Conservation (phyloP, 1,140 invertebrate genomes). For the Trachymyrmex cornetzi region DNA sequence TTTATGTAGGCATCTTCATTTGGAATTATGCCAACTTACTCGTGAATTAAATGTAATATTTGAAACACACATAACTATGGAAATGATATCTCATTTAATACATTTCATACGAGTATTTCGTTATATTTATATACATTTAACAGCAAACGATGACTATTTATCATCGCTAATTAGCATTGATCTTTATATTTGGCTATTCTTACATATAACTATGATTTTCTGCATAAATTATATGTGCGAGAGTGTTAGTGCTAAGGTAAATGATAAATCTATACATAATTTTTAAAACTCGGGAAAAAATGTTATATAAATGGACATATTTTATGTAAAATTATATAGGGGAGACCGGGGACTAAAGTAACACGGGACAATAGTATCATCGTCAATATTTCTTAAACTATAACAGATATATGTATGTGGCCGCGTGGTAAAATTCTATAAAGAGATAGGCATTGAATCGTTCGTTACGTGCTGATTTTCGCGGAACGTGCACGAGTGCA, state of each 20-base stretch:
- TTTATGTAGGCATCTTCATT: slow-evolving; percentile 36
- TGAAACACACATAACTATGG: slow-evolving; percentile 1
- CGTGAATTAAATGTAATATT: slow-evolving; percentile 29
- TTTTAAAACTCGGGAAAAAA: neutral
- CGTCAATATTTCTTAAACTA: too few relatives aligned
- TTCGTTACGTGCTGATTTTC: too few relatives aligned
- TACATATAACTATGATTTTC: neutral
- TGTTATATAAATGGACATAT: too few relatives aligned
- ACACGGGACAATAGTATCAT: too few relatives aligned
- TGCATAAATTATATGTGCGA: slow-evolving; percentile 22
- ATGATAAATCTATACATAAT: neutral
- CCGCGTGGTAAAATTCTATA: too few relatives aligned
- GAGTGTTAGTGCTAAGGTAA: slow-evolving; percentile 5
- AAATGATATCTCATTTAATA: neutral
- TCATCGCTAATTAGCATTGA: neutral
- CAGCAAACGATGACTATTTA: neutral
- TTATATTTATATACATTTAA: neutral
- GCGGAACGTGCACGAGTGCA: too few relatives aligned
- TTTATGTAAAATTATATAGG: too few relatives aligned
- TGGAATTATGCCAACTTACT: slow-evolving; percentile 27
- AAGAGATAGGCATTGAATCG: too few relatives aligned
- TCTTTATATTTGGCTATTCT: neutral
- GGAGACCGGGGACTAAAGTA: too few relatives aligned
- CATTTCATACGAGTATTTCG: neutral
- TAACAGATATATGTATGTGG: too few relatives aligned